A percentile compares a stretch with the other conserved stretches of the same genome.
phyloP scores from a whole-genome alignment of 2,797 vertebrate genomes.

The Stomatorhinus walkeri region DNA sequence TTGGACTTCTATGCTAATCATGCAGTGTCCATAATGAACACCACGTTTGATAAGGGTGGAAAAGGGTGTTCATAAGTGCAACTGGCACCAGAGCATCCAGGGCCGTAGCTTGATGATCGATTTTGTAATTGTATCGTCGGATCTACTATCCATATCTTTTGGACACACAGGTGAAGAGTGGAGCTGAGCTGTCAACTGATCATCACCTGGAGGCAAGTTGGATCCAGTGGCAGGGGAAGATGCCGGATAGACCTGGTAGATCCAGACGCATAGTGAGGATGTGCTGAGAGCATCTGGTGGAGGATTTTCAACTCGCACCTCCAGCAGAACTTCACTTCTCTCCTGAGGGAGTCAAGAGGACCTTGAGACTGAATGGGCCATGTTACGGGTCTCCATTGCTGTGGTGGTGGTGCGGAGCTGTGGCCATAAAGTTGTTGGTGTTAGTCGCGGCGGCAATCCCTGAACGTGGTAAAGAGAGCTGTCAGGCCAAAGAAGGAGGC shows the following conservation, averaged over 20 bases:
- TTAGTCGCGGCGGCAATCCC: neutral
- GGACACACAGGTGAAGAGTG: neutral
- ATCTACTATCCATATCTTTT: neutral
- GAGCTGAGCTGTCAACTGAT: neutral
- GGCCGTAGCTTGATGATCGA: neutral
- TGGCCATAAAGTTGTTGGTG: neutral
- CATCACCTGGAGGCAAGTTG: neutral
- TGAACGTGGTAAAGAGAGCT: neutral
- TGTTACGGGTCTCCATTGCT: neutral
- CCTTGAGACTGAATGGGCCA: neutral
- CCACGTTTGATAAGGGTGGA: neutral
- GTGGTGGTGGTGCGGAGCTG: neutral
- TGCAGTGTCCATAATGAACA: neutral
- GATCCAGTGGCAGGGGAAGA: neutral
- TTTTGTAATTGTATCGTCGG: neutral
- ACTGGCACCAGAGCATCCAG: neutral
- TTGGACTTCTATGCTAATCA: neutral
- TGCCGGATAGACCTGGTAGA: neutral
- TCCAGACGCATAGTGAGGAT: neutral
- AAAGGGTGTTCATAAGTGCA: neutral
- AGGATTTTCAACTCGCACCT: neutral
- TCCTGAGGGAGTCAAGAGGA: neutral
- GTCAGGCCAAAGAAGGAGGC: neutral
- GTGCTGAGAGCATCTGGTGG: neutral
- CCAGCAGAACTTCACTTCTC: neutral